These are phyloP conservation scores for Linnaemya vulpina DNA, from an alignment of 2,888 invertebrate species.

Conservation along the genomic window DNA sequence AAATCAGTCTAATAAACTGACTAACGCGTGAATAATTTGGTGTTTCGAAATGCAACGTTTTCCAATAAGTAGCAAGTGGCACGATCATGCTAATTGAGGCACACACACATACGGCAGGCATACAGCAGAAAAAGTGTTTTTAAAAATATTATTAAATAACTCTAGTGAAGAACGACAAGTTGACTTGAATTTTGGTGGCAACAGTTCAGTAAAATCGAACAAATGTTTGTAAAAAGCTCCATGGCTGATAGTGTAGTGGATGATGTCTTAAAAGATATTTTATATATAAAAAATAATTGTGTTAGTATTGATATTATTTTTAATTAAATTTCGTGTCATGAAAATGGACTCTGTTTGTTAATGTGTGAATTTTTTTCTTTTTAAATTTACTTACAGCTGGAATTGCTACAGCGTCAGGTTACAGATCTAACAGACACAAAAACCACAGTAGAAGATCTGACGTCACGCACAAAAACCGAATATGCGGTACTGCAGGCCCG, in stretches of 20 bases:
- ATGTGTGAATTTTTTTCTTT: constrained; percentile 56
- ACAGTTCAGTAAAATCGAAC: constrained; percentile 68
- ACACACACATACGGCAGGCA: constrained; percentile 10
- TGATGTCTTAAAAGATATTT: constrained; percentile 81
- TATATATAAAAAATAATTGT: constrained; percentile 81
- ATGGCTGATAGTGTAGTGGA: constrained; percentile 81
- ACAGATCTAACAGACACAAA: constrained; percentile 94
- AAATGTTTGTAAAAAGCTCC: constrained; percentile 82
- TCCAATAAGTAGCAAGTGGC: constrained; percentile 26
- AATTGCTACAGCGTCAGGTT: constrained; percentile 96
- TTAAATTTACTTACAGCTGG: constrained; percentile 87
- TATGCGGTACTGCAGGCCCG: constrained; percentile 95
- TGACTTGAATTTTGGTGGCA: constrained; percentile 1
- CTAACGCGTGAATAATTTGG: constrained; percentile 60
- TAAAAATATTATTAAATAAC: constrained; percentile 14
- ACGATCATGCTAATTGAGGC: constrained; percentile 51
- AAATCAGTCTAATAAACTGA: constrained; percentile 47
- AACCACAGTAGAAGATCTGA: constrained; percentile 93
- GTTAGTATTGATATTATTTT: constrained; percentile 79
- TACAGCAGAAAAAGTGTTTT: neutral
- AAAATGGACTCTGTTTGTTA: neutral
- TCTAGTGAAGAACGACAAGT: neutral
- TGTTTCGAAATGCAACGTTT: constrained; percentile 37
- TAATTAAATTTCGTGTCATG: neutral
- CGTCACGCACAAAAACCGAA: constrained; percentile 94